Evolutionary conservation across 2,888 invertebrate species (phyloP), one percentile per base, ranked within the genome.

Genomic region (Aphidoletes aphidimyza): DNA sequence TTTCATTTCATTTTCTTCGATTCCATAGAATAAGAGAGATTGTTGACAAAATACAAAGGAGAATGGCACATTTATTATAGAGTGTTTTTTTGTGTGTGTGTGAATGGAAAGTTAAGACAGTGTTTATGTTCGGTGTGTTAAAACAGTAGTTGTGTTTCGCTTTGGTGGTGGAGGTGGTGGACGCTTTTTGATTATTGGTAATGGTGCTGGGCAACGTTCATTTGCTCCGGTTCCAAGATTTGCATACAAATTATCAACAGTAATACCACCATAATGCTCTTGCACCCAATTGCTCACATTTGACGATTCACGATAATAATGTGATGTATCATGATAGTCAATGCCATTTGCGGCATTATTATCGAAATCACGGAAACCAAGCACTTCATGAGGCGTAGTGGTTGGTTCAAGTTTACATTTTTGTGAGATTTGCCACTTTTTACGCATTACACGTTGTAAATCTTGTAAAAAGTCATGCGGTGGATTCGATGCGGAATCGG

Each of bases 391-490:
- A 0, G 97, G 97, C 54, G 96, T 96, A 0, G 96, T 96, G n/a
- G 94, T 93, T 19, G 94, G 94, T 89, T 97, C 97, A 36, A 95
- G 90, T 89, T 96, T 96, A 88, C 97, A 96, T 88, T 97, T 97
- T 88, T 97, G 97, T 2, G 97, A 97, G 0, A 97, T 96, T 88
- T 96, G 96, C 96, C 96, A 96, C 88, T 97, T 97, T 88, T 97
- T 97, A 86, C 96, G 92, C 96, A 97, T 97, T 0, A 97, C 97
- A 84, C 97, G 92, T 88, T 97, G 97, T 83, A 97, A 91, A 89
- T 97, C 97, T 88, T 95, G 95, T 81, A 97, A 91, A 88, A 97
- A 97, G 85, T 95, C 95, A 37, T 93, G 93, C 0, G 95, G 95
- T 1, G 95, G 95, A 87, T 94, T 94, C 86, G 94, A 93, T 85